Evolutionary conservation across 2,797 vertebrate species (phyloP), one percentile per base, ranked within the genome.

Genomic region (Scarus forsteni): DNA sequence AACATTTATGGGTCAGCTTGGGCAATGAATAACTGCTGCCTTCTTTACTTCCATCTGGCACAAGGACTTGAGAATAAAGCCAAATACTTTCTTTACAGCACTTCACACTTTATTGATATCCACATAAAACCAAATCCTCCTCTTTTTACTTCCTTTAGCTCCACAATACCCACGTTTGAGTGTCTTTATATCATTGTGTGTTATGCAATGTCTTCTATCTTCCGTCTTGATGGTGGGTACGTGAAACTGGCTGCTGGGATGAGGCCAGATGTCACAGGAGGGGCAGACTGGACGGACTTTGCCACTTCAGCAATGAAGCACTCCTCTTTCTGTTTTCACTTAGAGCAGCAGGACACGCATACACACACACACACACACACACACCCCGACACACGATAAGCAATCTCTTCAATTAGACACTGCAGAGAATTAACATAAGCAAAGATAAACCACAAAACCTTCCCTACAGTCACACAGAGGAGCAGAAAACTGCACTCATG

Each of bases 261-360:
- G 14, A 58, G 38, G 70, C 76, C 79, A 86, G 85, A 68, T 86
- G 84, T 75, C 73, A 83, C 10, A 62, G 65, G 34, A 81, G 27
- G 9, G 73, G 80, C 61, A 77, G 60, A 73, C 73, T n/a, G 45
- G 45, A 64, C 77, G 86, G 88, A 89, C 87, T 88, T 90, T 91
- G 80, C 80, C 70, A 73, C 80, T 88, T 87, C 85, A 91, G 82
- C 82, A 90, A 76, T 82, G 80, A 79, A 64, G 74, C 34, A 50
- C 51, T 60, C 38, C 38, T 67, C 65, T 51, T 69, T 73, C 59
- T 64, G 15, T 75, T 78, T 78, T 77, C 53, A 74, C 74, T 6
- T 19, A 77, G 60, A 72, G 48, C 73, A 72, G 81, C 71, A 75
- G 42, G 60, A 62, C n/a, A 69, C 57, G 42, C 66, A 69, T 34